Base-by-base conservation (phyloP, 2,113 vertebrate species). In the Craseonycteris thonglongyai region DNA sequence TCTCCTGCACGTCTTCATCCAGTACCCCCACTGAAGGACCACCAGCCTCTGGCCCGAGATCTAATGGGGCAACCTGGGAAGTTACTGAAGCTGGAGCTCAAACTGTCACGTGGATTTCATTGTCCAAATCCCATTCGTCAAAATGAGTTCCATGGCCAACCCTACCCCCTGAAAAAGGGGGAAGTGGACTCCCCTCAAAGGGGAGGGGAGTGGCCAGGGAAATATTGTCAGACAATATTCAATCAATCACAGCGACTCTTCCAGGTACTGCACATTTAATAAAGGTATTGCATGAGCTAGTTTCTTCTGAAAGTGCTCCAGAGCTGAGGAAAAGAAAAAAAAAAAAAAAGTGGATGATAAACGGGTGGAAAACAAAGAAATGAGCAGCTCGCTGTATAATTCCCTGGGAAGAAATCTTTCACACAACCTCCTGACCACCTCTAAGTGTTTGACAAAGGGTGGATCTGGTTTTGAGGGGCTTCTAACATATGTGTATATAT, bases 21-120 rank as follows among this genome's bases (percentile, higher is more conserved):
- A 40, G 80, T 9, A 51, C 7, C 9, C 15, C 35, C 0, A 4
- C 5, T 30, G n/a, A 76, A 65, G n/a, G n/a, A 69, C 10, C 11
- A 15, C 2, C 0, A 5, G 21, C 68, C 66, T n/a, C 61, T n/a
- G n/a, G 10, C 47, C 35, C 0, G 7, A 22, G 30, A 49, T 40
- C 65, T 65, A 33, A 38, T 2, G 16, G 8, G 13, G 30, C 15
- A 33, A 78, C 15, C 26, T 5, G 21, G 0, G 7, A 51, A 90
- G 49, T 47, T 45, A 14, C 45, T 33, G 58, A 74, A 68, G 58
- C 65, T n/a, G 47, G 18, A 1, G 2, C 13, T 35, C 6, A 2
- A 35, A 45, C 24, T 22, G 35, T 66, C 87, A n/a, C 0, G 0
- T 35, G 40, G n/a, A 66, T 45, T 28, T 45, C 49, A 79, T 40